Evolutionary conservation across 1,140 invertebrate species (phyloP).

Genomic region (Phymastichus coffea): DNA sequence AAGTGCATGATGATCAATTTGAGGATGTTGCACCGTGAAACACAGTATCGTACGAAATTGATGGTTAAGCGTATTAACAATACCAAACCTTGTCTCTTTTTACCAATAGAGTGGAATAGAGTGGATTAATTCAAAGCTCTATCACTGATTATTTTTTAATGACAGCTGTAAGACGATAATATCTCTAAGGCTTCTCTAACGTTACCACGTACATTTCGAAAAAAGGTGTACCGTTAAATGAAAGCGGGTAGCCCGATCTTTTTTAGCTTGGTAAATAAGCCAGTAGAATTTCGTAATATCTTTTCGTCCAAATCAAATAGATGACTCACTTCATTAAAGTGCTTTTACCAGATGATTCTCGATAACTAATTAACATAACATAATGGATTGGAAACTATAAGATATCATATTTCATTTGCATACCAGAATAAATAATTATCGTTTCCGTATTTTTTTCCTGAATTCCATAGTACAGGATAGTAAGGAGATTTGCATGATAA

Average conservation of each 20-base stretch:
- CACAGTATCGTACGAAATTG: no score
- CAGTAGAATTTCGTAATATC: neutral
- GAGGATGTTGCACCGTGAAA: no score
- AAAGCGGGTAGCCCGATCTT: neutral
- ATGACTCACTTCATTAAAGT: neutral
- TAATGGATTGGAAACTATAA: neutral
- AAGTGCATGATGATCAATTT: no score
- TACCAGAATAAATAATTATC: no score
- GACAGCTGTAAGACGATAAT: neutral
- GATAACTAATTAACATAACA: neutral
- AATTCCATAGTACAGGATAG: no score
- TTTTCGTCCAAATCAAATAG: neutral
- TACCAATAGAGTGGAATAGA: neutral
- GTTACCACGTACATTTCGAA: no score
- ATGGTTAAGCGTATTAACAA: no score
- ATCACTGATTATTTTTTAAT: conserved; percentile 12
- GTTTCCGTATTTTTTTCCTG: no score
- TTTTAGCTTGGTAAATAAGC: neutral
- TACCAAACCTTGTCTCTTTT: neutral
- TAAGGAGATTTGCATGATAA: no score
- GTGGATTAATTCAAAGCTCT: no score
- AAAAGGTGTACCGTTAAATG: neutral
- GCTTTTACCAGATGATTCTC: neutral
- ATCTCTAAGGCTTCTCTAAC: no score
- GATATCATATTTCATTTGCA: neutral